phyloP scores from a whole-genome alignment of 2,888 invertebrate genomes.

The Lordiphosa andalusiaca region DNA sequence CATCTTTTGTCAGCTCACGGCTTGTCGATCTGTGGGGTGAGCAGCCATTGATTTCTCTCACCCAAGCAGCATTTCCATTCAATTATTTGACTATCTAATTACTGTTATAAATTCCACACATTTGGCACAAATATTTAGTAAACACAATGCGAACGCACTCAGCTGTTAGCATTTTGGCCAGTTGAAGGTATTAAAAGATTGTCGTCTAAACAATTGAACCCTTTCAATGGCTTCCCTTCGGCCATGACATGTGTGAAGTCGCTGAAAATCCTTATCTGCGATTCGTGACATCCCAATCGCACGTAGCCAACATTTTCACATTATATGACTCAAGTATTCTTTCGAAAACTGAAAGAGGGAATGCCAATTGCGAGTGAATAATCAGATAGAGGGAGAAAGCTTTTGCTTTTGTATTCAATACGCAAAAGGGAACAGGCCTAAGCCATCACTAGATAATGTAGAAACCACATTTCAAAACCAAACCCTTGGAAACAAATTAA shows the following conservation, averaged over 20 bases:
- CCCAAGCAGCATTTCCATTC: slow-evolving; percentile 10
- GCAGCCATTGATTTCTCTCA: slow-evolving; percentile 22
- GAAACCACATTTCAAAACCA: no score
- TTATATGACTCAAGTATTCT: no score
- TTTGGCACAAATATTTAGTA: slow-evolving; percentile 74
- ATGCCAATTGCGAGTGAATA: no score
- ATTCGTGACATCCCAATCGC: slow-evolving; percentile 47
- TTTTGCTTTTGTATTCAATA: no score
- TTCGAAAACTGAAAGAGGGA: no score
- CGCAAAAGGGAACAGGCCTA: no score
- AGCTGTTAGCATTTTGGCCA: slow-evolving; percentile 47
- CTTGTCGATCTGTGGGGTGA: slow-evolving; percentile 1
- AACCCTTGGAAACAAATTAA: no score
- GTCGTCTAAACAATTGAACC: slow-evolving; percentile 27
- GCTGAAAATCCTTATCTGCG: slow-evolving; percentile 43
- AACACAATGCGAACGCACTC: slow-evolving; percentile 45
- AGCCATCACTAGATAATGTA: no score
- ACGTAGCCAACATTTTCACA: slow-evolving; percentile 23
- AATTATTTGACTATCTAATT: slow-evolving; percentile 71
- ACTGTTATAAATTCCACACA: slow-evolving; percentile 54
- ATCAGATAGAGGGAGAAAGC: no score
- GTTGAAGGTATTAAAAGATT: slow-evolving; percentile 30
- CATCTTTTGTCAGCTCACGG: slow-evolving; percentile 51
- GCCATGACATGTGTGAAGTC: slow-evolving; percentile 45
- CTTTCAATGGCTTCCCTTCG: slow-evolving; percentile 19